These are phyloP conservation scores for Dioctria rufipes DNA, from an alignment of 2,888 invertebrate species.

Conservation along the genomic window DNA sequence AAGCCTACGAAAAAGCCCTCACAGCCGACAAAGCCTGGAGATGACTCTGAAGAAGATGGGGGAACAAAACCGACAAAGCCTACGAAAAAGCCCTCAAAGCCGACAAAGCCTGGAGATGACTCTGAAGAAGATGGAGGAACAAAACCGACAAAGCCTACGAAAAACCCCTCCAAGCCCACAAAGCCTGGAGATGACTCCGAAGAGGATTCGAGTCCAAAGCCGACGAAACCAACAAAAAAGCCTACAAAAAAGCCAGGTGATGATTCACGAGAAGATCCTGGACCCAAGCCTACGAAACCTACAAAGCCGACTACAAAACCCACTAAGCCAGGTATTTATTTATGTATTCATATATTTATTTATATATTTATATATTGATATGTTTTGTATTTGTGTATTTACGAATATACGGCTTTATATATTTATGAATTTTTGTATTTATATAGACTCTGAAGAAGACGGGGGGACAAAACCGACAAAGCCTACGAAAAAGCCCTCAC, in stretches of 20 bases:
- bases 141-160: not conserved
- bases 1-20: not conserved
- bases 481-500: constrained; percentile 1
- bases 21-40: not conserved
- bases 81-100: not conserved
- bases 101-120: not conserved
- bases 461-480: not conserved
- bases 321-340: not conserved
- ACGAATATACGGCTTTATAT: too few species aligned
- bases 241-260: not conserved
- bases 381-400: too few species aligned
- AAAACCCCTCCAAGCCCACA: constrained; percentile 5
- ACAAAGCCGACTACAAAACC: not conserved
- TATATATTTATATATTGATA: too few species aligned
- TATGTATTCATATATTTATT: too few species aligned
- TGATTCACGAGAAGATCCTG: not conserved
- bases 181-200: constrained; percentile 1
- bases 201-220: not conserved
- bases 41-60: not conserved
- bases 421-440: too few species aligned
- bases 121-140: too few species aligned
- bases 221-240: not conserved
- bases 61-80: not conserved
- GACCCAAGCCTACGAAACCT: not conserved
- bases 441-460: not conserved